Percentiles rank a stretch among this genome's conserved stretches.
Conservation (phyloP, 2,113 vertebrate species). For the Anser brachyrhynchus region DNA sequence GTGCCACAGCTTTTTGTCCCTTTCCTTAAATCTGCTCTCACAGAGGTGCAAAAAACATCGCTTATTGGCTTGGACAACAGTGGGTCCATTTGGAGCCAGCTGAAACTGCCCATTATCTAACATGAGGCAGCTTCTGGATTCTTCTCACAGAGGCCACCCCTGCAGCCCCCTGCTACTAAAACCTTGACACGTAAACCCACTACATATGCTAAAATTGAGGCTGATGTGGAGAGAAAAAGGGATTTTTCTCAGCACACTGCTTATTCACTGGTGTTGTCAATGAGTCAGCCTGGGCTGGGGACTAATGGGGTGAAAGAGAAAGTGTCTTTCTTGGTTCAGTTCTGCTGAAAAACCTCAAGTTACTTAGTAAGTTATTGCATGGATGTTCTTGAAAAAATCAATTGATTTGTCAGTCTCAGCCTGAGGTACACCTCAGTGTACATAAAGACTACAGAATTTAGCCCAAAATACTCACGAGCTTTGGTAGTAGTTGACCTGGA, state of each 20-base stretch:
- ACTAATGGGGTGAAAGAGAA: not conserved
- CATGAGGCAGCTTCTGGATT: too few species aligned
- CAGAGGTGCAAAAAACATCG: too few species aligned
- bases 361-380: not conserved
- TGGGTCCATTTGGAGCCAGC: too few species aligned
- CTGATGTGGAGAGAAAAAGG: not conserved
- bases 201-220: not conserved
- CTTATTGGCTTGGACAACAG: too few species aligned
- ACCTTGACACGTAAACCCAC: too few species aligned
- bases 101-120: too few species aligned
- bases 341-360: not conserved
- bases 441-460: not conserved
- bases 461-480: not conserved
- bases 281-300: not conserved
- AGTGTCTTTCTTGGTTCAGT: not conserved
- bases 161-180: too few species aligned
- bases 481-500: not conserved
- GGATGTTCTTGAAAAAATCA: not conserved
- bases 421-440: not conserved
- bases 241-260: not conserved
- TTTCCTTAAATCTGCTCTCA: too few species aligned
- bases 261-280: not conserved
- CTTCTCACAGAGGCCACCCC: too few species aligned
- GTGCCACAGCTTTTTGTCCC: too few species aligned
- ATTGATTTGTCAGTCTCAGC: not conserved